Conservation (phyloP, 2,888 invertebrate genomes). For the Cheilosia vulpina region DNA sequence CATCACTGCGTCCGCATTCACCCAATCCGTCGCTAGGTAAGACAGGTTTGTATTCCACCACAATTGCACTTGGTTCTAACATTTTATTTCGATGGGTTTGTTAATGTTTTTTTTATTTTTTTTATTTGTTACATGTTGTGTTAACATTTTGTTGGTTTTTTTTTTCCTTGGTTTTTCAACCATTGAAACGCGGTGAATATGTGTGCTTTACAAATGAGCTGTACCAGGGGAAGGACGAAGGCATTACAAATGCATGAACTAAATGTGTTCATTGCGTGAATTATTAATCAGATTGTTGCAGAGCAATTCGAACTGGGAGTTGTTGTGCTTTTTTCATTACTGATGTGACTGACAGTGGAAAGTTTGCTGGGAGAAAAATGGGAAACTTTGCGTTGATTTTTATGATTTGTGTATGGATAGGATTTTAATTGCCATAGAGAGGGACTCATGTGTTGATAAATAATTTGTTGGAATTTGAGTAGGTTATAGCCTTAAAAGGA, state of each 20-base stretch:
- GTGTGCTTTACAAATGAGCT: conserved; percentile 1
- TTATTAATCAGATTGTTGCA: background rate
- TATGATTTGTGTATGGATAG: too few species aligned
- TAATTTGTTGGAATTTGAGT: too few species aligned
- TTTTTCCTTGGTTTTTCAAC: conserved; percentile 7
- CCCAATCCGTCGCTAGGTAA: conserved; percentile 84
- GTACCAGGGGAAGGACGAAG: background rate
- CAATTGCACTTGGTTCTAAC: conserved; percentile 65
- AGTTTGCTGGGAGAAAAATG: background rate
- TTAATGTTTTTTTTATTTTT: conserved; percentile 32
- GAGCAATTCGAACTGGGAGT: background rate
- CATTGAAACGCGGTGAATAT: conserved; percentile 26
- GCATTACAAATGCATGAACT: conserved; percentile 5
- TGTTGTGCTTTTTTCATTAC: background rate
- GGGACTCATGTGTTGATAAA: background rate
- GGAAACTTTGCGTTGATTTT: too few species aligned
- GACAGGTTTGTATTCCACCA: conserved; percentile 83
- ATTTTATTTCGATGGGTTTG: conserved; percentile 45
- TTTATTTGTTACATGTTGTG: conserved; percentile 33
- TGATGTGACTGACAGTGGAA: background rate
- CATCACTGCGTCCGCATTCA: conserved; percentile 92
- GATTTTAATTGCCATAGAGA: too few species aligned
- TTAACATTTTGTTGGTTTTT: conserved; percentile 27
- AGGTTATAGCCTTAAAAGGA: background rate
- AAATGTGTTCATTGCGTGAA: conserved; percentile 14